A percentile compares a stretch with the other conserved stretches of the same genome.
phyloP scores from a whole-genome alignment of 2,888 invertebrate genomes.

The Melieria crassipennis region DNA sequence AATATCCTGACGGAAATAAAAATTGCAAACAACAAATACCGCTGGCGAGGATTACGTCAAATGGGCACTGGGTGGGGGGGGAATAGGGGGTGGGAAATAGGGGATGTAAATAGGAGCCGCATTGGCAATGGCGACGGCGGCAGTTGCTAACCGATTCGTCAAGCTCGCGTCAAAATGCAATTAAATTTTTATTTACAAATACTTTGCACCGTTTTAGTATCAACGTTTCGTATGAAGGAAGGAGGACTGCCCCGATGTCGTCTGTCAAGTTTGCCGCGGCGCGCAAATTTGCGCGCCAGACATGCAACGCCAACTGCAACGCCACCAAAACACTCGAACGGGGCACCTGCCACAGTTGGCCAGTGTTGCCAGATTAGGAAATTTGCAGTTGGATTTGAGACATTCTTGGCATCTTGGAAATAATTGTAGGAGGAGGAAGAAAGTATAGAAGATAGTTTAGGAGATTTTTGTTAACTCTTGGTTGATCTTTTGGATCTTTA shows the following conservation, averaged over 20 bases:
- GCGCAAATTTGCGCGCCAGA: not conserved
- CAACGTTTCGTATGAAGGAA: not conserved
- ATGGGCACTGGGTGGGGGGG: no score
- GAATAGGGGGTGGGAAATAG: no score
- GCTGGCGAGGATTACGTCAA: not conserved
- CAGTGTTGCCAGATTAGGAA: no score
- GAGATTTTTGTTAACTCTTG: no score
- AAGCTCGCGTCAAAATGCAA: constrained; percentile 52
- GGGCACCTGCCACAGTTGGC: no score
- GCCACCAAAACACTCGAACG: not conserved
- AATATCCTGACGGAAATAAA: constrained; percentile 28
- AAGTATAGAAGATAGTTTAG: no score
- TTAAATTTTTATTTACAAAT: constrained; percentile 56
- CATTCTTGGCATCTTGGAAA: no score
- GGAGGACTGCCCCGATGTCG: not conserved
- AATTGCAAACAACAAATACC: constrained; percentile 26
- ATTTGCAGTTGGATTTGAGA: no score
- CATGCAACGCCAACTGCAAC: not conserved
- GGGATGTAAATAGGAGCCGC: not conserved
- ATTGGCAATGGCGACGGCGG: not conserved
- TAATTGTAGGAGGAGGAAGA: no score
- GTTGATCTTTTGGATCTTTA: no score
- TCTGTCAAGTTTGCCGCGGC: not conserved
- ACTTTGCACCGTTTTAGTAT: constrained; percentile 35
- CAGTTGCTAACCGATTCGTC: constrained; percentile 36